Conservation (phyloP, 2,797 vertebrate species). For the Ficedula albicollis region DNA sequence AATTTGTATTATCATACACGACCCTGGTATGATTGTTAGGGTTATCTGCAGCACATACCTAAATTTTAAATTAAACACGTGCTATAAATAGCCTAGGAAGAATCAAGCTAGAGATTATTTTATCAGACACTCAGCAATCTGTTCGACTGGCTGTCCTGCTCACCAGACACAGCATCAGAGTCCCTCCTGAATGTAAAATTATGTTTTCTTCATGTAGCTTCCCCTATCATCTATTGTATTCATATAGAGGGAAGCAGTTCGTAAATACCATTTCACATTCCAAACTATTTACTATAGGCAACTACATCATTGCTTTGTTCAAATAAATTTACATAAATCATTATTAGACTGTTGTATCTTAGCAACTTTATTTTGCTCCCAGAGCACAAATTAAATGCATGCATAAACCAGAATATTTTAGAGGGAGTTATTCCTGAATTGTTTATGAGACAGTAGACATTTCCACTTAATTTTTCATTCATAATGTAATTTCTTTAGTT, state of each 20-base stretch:
- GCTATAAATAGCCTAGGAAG: slow-evolving; percentile 57
- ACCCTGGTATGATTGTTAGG: background rate
- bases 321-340: slow-evolving; percentile 82
- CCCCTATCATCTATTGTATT: slow-evolving; percentile 52
- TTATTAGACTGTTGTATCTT: slow-evolving; percentile 75
- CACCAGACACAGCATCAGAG: slow-evolving; percentile 12
- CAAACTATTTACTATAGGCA: slow-evolving; percentile 76
- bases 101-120: slow-evolving; percentile 55
- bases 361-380: slow-evolving; percentile 74
- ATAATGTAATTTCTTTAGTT: slow-evolving; percentile 66
- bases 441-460: slow-evolving; percentile 72
- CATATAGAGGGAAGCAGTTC: slow-evolving; percentile 50
- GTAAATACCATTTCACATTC: slow-evolving; percentile 70
- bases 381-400: slow-evolving; percentile 74
- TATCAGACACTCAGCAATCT: slow-evolving; percentile 51
- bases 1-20: background rate
- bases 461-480: slow-evolving; percentile 72
- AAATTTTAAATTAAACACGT: slow-evolving; percentile 34
- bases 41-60: slow-evolving; percentile 37
- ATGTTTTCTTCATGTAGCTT: slow-evolving; percentile 24
- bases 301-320: slow-evolving; percentile 72
- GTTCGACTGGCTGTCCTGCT: slow-evolving; percentile 14
- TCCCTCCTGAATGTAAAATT: slow-evolving; percentile 56
- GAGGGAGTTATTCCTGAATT: slow-evolving; percentile 74
- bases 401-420: slow-evolving; percentile 76